Conservation (phyloP, 37 sponge, comb jelly and placozoan species). For the Chondrilla cf. caribensis region DNA sequence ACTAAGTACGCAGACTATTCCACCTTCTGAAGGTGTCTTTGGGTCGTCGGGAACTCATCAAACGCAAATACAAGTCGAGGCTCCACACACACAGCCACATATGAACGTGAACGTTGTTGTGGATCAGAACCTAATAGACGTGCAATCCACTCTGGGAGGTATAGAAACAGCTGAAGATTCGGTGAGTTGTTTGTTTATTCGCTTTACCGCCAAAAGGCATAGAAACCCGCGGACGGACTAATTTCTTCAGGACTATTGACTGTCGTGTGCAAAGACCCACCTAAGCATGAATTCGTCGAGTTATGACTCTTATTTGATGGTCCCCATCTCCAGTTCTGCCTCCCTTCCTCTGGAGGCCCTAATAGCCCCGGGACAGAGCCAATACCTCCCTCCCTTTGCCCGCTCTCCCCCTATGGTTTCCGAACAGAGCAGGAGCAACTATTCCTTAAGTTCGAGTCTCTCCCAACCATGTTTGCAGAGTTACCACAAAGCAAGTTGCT, state of each 20-base stretch:
- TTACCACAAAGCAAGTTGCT: slow-evolving; percentile 10
- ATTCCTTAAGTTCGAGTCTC: not conserved
- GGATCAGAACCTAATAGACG: too few species aligned
- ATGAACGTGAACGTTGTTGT: not conserved
- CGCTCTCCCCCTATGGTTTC: not conserved
- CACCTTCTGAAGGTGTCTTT: not conserved
- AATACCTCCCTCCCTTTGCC: not conserved
- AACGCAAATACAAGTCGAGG: not conserved
- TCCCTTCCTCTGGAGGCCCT: not conserved
- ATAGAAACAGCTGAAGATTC: too few species aligned
- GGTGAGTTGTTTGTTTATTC: too few species aligned
- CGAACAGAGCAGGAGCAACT: not conserved
- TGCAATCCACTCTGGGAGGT: too few species aligned
- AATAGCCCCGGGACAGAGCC: not conserved
- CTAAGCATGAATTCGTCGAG: too few species aligned
- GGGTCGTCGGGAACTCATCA: not conserved
- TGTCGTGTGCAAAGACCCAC: too few species aligned
- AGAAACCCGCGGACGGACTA: too few species aligned
- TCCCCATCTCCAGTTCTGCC: not conserved
- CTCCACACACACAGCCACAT: not conserved
- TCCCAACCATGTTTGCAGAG: not conserved
- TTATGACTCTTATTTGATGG: too few species aligned
- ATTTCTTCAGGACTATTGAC: too few species aligned
- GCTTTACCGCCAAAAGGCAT: too few species aligned
- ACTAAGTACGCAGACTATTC: not conserved